Conservation (phyloP, 2,113 vertebrate genomes). For the Myotis yumanensis region DNA sequence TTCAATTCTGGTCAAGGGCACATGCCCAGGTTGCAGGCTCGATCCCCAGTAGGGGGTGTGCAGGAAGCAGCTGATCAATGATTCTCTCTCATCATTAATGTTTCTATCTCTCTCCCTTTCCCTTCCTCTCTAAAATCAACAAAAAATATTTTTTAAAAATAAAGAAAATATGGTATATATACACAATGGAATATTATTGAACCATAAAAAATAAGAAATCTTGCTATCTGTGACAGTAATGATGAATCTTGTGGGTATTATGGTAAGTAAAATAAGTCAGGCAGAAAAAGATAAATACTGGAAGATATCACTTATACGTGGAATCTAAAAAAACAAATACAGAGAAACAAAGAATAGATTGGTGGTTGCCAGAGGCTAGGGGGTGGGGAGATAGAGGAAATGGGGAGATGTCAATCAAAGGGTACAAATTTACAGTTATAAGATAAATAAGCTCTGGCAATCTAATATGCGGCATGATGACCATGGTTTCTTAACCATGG, state of each 20-base stretch:
- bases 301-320: not conserved
- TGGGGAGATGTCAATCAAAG: not conserved
- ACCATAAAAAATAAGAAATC: not conserved
- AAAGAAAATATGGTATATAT: no score
- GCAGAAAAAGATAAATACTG: conserved; percentile 1
- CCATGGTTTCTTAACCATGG: not conserved
- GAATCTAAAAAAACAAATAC: not conserved
- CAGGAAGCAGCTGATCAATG: no score
- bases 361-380: not conserved
- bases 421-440: not conserved
- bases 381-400: not conserved
- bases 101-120: no score
- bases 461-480: not conserved
- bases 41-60: no score
- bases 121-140: not conserved
- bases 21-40: no score
- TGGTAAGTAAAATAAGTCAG: not conserved
- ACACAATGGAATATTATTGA: no score
- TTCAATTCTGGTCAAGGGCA: no score
- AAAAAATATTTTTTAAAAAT: no score
- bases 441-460: not conserved
- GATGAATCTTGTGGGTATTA: not conserved
- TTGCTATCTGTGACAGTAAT: not conserved
- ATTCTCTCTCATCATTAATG: no score
- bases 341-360: not conserved